A percentile compares a stretch with the other conserved stretches of the same genome.
Evolutionary conservation across 2,797 vertebrate genomes (phyloP).

Genomic region (Syngnathus rostellatus): DNA sequence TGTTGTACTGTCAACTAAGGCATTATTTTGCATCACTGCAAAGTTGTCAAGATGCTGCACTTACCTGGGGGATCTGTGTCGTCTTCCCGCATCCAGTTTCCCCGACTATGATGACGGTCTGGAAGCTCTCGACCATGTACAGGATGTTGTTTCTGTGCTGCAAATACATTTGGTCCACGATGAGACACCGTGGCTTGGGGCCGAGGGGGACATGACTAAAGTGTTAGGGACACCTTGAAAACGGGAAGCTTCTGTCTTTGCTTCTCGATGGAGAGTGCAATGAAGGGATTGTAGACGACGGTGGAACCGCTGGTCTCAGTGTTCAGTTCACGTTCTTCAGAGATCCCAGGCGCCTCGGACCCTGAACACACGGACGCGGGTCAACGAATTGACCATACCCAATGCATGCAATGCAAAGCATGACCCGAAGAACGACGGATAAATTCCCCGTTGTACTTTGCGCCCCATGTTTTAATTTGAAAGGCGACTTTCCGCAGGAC

Average conservation of each 20-base stretch:
- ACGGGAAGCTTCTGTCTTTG: slow-evolving; percentile 95
- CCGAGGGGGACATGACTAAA: not conserved
- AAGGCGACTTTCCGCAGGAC: slow-evolving; percentile 3
- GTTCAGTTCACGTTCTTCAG: slow-evolving; percentile 86
- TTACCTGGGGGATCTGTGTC: slow-evolving; percentile 93
- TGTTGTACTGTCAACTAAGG: not conserved
- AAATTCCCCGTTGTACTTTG: not conserved
- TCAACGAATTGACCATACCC: not conserved
- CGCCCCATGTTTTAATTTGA: not conserved
- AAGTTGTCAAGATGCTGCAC: slow-evolving; percentile 8
- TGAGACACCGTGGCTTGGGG: not conserved
- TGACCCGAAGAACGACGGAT: not conserved
- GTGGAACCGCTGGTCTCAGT: slow-evolving; percentile 78
- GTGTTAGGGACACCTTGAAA: slow-evolving; percentile 78
- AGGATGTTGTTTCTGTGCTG: slow-evolving; percentile 98
- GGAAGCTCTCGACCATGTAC: slow-evolving; percentile 90
- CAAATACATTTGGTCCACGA: slow-evolving; percentile 14
- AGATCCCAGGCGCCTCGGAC: slow-evolving; percentile 83
- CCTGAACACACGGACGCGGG: slow-evolving; percentile 59
- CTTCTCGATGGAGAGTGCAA: slow-evolving; percentile 90
- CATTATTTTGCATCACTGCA: not conserved
- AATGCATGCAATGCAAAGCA: not conserved
- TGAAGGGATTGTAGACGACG: slow-evolving; percentile 85
- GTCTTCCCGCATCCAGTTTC: slow-evolving; percentile 98
- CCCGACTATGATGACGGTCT: slow-evolving; percentile 92